phyloP scores from a whole-genome alignment of 1,140 invertebrate species.

The Streblospio benedicti region DNA sequence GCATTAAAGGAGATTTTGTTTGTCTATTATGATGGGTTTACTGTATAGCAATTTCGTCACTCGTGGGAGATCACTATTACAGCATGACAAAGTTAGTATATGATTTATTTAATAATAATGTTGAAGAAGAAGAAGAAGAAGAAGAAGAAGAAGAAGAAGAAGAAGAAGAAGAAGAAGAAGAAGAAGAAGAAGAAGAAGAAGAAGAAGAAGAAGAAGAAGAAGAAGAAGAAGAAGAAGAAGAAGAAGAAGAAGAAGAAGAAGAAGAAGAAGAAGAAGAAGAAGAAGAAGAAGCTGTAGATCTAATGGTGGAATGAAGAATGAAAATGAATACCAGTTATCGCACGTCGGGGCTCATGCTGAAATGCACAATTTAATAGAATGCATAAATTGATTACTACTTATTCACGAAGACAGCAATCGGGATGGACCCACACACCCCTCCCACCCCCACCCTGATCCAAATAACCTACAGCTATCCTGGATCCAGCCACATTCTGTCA shows the following conservation, averaged over 20 bases:
- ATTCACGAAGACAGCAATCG: too few species aligned
- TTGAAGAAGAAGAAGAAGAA: constrained; percentile 9
- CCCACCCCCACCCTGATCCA: too few species aligned
- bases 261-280: neutral
- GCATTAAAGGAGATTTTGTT: too few species aligned
- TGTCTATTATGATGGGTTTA: too few species aligned
- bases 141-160: constrained; percentile 5
- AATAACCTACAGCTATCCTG: too few species aligned
- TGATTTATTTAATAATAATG: too few species aligned
- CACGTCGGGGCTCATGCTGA: neutral
- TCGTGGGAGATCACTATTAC: too few species aligned
- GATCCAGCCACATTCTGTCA: too few species aligned
- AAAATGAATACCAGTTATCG: neutral
- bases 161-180: neutral
- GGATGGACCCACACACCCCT: too few species aligned
- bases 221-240: neutral
- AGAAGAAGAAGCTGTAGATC: neutral
- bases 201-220: neutral
- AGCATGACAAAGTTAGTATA: too few species aligned
- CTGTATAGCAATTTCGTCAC: too few species aligned
- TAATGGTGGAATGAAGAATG: neutral
- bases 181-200: neutral
- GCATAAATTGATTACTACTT: too few species aligned
- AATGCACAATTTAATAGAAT: neutral
- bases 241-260: neutral